phyloP scores from a whole-genome alignment of 2,888 invertebrate species.

The Cremastinae sp. region DNA sequence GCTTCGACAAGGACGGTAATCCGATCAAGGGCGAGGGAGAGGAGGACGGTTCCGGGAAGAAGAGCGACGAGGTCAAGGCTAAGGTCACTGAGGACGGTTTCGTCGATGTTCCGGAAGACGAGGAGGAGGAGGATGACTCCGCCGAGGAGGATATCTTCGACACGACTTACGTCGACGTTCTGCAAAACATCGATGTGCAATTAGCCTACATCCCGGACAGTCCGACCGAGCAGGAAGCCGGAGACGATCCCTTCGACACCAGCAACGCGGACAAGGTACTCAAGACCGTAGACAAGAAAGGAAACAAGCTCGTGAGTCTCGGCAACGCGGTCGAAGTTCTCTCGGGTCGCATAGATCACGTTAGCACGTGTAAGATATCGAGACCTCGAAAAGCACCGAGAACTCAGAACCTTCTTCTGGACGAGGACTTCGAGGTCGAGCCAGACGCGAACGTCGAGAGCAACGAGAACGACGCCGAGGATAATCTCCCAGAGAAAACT shows the following conservation, averaged over 20 bases:
- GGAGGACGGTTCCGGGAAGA: conserved; percentile 27
- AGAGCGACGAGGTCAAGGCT: conserved; percentile 77
- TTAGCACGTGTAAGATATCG: conserved; percentile 80
- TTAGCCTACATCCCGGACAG: conserved; percentile 93
- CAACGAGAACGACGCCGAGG: conserved; percentile 57
- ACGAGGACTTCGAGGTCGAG: conserved; percentile 82
- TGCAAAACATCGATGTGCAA: conserved; percentile 92
- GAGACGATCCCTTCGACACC: conserved; percentile 93
- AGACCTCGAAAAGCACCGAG: conserved; percentile 66
- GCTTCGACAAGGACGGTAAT: conserved; percentile 79
- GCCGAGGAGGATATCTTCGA: conserved; percentile 88
- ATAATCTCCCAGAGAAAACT: conserved; percentile 81
- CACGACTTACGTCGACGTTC: conserved; percentile 92
- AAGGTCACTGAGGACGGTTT: conserved; percentile 82
- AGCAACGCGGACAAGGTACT: conserved; percentile 92
- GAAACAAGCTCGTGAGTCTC: conserved; percentile 90
- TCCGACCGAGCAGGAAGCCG: conserved; percentile 87
- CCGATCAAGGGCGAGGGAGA: conserved; percentile 71
- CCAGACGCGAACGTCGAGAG: conserved; percentile 50
- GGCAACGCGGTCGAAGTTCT: conserved; percentile 94
- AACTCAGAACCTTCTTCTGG: conserved; percentile 84
- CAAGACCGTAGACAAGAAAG: conserved; percentile 86
- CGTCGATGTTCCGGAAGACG: conserved; percentile 85
- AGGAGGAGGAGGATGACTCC: conserved; percentile 86
- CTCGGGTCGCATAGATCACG: conserved; percentile 90